Evolutionary conservation across 1,140 invertebrate species (phyloP), one percentile per base, ranked within the genome.

Genomic region (Elymnias hypermnestra): DNA sequence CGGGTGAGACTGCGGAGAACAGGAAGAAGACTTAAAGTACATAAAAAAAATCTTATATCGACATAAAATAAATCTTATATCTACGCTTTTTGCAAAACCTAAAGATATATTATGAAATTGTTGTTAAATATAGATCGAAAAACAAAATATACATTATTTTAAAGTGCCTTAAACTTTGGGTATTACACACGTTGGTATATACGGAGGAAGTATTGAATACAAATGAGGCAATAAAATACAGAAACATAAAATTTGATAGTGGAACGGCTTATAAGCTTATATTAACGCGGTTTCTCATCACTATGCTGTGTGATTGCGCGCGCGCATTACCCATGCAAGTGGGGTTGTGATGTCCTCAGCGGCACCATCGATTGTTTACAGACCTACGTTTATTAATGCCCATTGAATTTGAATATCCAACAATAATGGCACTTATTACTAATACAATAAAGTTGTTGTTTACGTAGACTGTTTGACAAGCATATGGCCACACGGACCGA

Each of bases 351-450:
- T 42, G 68, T 50, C 53, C 50, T 38, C 63, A 62, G 47, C 63
- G 57, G 67, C 63, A 66, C 68, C 64, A 76, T 74, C 71, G 66
- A 79, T 77, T 81, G 70, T 83, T 79, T 75, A 83, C 72, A 63
- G 48, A 49, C 54, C 57, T 61, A 65, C 50, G 40, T 46, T 55
- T 59, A 61, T 43, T 61, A 53, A 41, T 37, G 52, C 45, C 48
- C 40, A 33, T 65, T 56, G 26, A 67, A 64, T 48, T 50, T 53
- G 56, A 46, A 14, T 19, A 19, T 36, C 40, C 57, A 29, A 15
- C 40, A 41, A 72, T 62, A 58, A 33, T 67, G 57, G 44, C 10
- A 61, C 47, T 49, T 77, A 72, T 58, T 60, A 31, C 51, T 10
- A 44, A 19, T 5, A 38, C 25, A 36, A 57, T 60, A 70, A 55